Evolutionary conservation across 2,113 vertebrate genomes (phyloP), one percentile per base, ranked within the genome.

Genomic region (Hyaena hyaena): DNA sequence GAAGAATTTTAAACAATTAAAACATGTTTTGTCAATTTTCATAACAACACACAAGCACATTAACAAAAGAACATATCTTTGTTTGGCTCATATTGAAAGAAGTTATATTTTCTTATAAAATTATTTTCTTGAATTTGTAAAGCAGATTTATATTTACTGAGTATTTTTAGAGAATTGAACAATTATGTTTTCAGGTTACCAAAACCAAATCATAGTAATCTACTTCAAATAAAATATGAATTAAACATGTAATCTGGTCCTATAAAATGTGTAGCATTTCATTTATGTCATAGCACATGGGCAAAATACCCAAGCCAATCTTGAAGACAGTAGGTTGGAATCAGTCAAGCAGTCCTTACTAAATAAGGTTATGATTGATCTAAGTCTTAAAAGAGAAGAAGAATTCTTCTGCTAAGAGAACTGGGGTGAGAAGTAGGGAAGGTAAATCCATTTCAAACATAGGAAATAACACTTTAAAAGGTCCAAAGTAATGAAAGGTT

Each of bases 11-110:
- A 81, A 90, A 50, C 15, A 55, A 45, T 79, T 19, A 88, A 90
- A 95, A 66, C 2, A 63, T 50, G 10, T 90, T 77, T 93, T 81
- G 48, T 48, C 77, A 28, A 79, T 89, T 76, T 96, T 95, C 80
- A 28, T 81, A 58, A 39, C 15, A 82, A 58, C 4, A 19, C 2
- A 19, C 4, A 68, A 26, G 23, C 23, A 71, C 33, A 66, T 84
- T 74, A 85, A 39, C 63, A 90, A 77, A 91, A 45, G 28, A 88
- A 55, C 4, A 0, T 50, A 31, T 31, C 19, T 69, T 90, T 66
- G 5, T 24, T 85, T 17, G 45, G 31, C 77, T 61, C 50, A 80
- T n/a, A 43, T 87, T 63, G 14, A 73, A 90, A 83, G 4, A 24
- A 35, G n/a, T n/a, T 93, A 4, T 53, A 55, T 92, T 96, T 73